Evolutionary conservation across 64 coral and sea anemone species (phyloP).

Genomic region (Montipora cactus): DNA sequence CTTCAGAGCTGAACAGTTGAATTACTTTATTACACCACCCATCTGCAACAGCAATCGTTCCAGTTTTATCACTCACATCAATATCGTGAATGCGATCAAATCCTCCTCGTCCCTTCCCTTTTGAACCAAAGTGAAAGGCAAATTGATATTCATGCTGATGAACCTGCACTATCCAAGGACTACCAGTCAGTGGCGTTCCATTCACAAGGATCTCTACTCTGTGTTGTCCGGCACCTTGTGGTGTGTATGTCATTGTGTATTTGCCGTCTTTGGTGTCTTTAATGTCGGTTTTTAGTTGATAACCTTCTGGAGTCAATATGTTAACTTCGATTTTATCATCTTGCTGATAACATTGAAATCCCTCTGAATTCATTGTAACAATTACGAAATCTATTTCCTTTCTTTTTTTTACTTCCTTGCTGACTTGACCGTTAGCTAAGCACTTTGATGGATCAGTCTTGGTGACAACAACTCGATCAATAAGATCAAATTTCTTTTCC

Average conservation of each 20-base stretch:
- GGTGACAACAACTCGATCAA: neutral
- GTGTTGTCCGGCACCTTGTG: conserved; percentile 1
- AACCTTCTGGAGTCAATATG: neutral
- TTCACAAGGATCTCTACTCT: neutral
- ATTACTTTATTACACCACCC: neutral
- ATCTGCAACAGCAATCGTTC: conserved; percentile 23
- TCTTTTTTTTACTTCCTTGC: neutral
- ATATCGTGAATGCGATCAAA: neutral
- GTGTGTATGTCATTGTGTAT: neutral
- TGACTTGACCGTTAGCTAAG: neutral
- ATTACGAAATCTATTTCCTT: neutral
- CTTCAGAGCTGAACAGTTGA: conserved; percentile 10
- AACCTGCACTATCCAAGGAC: conserved; percentile 6
- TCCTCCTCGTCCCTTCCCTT: neutral
- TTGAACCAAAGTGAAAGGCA: neutral
- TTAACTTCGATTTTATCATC: neutral
- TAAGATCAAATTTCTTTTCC: neutral
- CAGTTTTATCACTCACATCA: neutral
- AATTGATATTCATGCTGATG: neutral
- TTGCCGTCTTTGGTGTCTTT: conserved; percentile 6
- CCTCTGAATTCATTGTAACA: neutral
- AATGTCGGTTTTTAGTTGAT: neutral
- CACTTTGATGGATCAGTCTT: neutral
- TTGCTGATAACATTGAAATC: neutral
- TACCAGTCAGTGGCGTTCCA: neutral